Percentiles rank a stretch among this genome's conserved stretches.
phyloP scores from a whole-genome alignment of 2,888 invertebrate genomes.

The Synanthedon formicaeformis region DNA sequence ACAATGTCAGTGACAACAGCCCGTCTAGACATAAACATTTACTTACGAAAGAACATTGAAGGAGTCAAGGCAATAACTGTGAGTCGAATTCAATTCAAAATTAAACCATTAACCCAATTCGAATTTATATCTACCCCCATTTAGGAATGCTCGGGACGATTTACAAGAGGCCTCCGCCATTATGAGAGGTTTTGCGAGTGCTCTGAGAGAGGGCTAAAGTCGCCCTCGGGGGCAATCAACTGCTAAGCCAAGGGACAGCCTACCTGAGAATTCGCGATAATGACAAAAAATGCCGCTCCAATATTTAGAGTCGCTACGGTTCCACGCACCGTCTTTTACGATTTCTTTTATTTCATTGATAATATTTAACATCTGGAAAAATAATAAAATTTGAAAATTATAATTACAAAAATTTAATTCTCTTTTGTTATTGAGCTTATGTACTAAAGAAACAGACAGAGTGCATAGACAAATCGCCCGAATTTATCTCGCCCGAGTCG shows the following conservation, averaged over 20 bases:
- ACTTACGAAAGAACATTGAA: neutral
- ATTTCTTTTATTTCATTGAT: neutral
- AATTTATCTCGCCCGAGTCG: too few species aligned
- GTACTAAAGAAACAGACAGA: too few species aligned
- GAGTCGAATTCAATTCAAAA: slow-evolving; percentile 11
- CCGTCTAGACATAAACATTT: neutral
- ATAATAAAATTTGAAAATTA: neutral
- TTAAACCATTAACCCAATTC: slow-evolving; percentile 20
- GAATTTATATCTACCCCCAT: slow-evolving; percentile 16
- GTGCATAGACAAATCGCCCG: too few species aligned
- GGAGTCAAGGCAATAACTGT: neutral
- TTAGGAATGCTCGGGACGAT: slow-evolving; percentile 11
- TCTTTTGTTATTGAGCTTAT: too few species aligned
- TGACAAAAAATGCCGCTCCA: slow-evolving; percentile 6
- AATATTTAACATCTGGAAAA: neutral
- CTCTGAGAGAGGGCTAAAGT: slow-evolving; percentile 3
- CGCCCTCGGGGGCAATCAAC: slow-evolving; percentile 11
- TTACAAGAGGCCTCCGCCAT: slow-evolving; percentile 11
- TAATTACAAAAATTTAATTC: neutral
- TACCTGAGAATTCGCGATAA: slow-evolving; percentile 10
- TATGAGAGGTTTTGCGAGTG: slow-evolving; percentile 12
- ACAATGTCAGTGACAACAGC: neutral
- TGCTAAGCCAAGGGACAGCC: slow-evolving; percentile 5
- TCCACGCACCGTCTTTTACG: neutral
- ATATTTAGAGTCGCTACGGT: neutral